Evolutionary conservation across 1,140 invertebrate genomes (phyloP).

Genomic region (Samia ricini): DNA sequence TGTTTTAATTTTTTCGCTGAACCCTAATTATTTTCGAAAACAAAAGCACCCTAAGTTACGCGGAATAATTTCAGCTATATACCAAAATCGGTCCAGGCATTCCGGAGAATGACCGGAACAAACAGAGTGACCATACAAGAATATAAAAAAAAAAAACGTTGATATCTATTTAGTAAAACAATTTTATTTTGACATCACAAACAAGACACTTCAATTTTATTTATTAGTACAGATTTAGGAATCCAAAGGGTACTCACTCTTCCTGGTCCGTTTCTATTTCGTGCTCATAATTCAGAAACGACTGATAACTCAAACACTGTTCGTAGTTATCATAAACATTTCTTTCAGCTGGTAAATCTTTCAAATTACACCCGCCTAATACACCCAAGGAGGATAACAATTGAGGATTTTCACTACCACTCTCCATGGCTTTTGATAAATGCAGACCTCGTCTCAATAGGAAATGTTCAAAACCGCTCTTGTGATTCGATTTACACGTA

Average conservation of each 20-base stretch:
- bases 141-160: too few species aligned
- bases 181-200: too few species aligned
- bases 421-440: constrained; percentile 44
- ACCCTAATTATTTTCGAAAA: too few species aligned
- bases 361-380: constrained; percentile 46
- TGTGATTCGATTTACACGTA: constrained; percentile 51
- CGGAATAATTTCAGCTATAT: too few species aligned
- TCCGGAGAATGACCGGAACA: too few species aligned
- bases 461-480: constrained; percentile 43
- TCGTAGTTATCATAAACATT: constrained; percentile 57
- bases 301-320: constrained; percentile 50
- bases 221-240: too few species aligned
- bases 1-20: too few species aligned
- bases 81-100: too few species aligned
- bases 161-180: too few species aligned
- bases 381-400: constrained; percentile 39
- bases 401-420: constrained; percentile 32
- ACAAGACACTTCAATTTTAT: too few species aligned
- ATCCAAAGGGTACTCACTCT: constrained; percentile 49
- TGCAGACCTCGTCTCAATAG: constrained; percentile 47
- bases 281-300: constrained; percentile 34
- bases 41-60: too few species aligned
- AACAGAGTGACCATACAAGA: too few species aligned
- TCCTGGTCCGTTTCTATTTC: constrained; percentile 26
- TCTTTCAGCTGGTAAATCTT: constrained; percentile 52